Conservation (phyloP, 2,797 vertebrate species). For the Eurystomus glaucurus region DNA sequence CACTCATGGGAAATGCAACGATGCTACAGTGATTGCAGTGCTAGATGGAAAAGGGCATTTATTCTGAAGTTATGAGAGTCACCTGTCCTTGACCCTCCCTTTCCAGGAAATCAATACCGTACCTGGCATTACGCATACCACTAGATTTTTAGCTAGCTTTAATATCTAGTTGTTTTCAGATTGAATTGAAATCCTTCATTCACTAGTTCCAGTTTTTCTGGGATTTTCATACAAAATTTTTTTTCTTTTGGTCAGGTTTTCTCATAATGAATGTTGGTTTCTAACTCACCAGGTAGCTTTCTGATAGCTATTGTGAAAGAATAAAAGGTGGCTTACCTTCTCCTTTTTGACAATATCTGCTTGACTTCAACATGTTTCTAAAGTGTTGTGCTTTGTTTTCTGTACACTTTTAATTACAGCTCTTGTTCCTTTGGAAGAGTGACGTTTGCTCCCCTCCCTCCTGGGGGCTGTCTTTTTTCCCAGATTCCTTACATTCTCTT, state of each 20-base stretch:
- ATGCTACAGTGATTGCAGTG: background rate
- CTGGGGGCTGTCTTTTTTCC: background rate
- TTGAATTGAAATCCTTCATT: background rate
- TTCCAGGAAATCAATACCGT: background rate
- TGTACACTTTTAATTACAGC: background rate
- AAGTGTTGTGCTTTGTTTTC: constrained; percentile 10
- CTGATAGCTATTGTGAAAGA: background rate
- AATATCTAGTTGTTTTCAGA: background rate
- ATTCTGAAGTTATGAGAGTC: background rate
- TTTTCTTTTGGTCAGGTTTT: background rate
- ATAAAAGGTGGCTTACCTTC: background rate
- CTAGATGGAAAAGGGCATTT: background rate
- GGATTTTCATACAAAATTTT: background rate
- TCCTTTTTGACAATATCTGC: background rate
- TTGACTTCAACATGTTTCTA: background rate
- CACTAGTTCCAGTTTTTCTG: background rate
- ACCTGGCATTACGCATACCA: background rate
- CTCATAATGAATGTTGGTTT: background rate
- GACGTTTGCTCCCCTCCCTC: background rate
- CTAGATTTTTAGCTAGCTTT: background rate
- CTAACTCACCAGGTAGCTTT: background rate
- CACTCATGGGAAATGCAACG: background rate
- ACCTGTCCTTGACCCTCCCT: background rate
- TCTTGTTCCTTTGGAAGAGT: background rate
- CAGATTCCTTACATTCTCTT: background rate